phyloP scores from a whole-genome alignment of 1,140 invertebrate species.

The Leptinotarsa lineolata region DNA sequence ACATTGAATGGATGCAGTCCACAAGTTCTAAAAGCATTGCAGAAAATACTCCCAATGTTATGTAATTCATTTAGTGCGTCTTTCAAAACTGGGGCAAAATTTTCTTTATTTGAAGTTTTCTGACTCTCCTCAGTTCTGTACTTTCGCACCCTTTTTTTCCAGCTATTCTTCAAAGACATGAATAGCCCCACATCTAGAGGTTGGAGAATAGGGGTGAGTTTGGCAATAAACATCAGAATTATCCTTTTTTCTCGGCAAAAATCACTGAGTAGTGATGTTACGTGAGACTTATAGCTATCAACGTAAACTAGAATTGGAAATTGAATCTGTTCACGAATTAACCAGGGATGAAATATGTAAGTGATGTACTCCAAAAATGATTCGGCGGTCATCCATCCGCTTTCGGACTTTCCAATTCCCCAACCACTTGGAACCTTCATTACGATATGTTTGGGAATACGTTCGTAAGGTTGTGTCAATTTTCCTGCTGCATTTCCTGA shows the following conservation, averaged over 20 bases:
- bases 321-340: conserved; percentile 41
- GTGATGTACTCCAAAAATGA: conserved; percentile 47
- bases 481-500: conserved; percentile 21
- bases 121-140: background rate
- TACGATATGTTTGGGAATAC: conserved; percentile 20
- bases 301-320: conserved; percentile 52
- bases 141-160: conserved; percentile 46
- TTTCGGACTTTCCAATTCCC: too few relatives aligned
- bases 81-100: conserved; percentile 29
- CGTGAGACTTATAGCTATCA: too few relatives aligned
- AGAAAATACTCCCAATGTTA: conserved; percentile 19
- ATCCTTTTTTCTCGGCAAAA: too few relatives aligned
- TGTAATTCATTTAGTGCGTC: conserved; percentile 10
- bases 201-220: conserved; percentile 57
- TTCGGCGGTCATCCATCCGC: conserved; percentile 48
- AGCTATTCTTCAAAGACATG: conserved; percentile 48
- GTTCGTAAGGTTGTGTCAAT: conserved; percentile 24
- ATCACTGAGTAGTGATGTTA: too few relatives aligned
- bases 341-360: conserved; percentile 51
- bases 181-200: conserved; percentile 55
- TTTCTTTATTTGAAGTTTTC: conserved; percentile 10
- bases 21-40: conserved; percentile 35
- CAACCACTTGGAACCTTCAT: background rate
- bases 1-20: conserved; percentile 23
- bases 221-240: conserved; percentile 52